Evolutionary conservation across 2,888 invertebrate species (phyloP).

Genomic region (Fissipunctia ypsillon): DNA sequence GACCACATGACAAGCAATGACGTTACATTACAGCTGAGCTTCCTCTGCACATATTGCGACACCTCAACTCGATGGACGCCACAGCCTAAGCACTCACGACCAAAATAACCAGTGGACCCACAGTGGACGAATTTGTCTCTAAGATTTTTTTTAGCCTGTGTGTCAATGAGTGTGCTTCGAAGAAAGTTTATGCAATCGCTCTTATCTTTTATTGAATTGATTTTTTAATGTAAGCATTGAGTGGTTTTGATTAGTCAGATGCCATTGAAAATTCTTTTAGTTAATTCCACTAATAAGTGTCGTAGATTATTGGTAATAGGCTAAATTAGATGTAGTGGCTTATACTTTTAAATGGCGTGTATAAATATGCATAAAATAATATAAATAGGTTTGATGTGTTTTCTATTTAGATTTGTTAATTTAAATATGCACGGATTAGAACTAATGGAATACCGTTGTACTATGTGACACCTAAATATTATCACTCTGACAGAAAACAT

Average conservation of each 20-base stretch:
- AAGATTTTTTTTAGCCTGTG: conserved; percentile 42
- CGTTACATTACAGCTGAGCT: conserved; percentile 72
- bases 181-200: conserved; percentile 73
- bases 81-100: conserved; percentile 52
- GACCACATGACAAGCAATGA: conserved; percentile 79
- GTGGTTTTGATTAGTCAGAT: conserved; percentile 71
- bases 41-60: conserved; percentile 64
- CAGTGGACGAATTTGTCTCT: conserved; percentile 21
- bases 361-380: conserved; percentile 58
- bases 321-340: conserved; percentile 59
- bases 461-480: conserved; percentile 34
- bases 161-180: conserved; percentile 46
- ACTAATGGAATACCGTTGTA: conserved; percentile 39
- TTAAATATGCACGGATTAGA: conserved; percentile 42
- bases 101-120: conserved; percentile 9
- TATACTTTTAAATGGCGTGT: conserved; percentile 54
- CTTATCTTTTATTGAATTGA: conserved; percentile 73
- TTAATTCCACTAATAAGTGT: conserved; percentile 67
- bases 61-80: conserved; percentile 39
- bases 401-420: conserved; percentile 59
- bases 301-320: conserved; percentile 57
- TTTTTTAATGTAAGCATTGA: conserved; percentile 71
- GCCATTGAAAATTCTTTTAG: conserved; percentile 65
- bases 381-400: conserved; percentile 53
- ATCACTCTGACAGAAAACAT: conserved; percentile 11